These are phyloP conservation scores for Pelagia noctiluca DNA, from an alignment of 30 jellyfish, hydroid and myxozoan genomes.

Conservation along the genomic window DNA sequence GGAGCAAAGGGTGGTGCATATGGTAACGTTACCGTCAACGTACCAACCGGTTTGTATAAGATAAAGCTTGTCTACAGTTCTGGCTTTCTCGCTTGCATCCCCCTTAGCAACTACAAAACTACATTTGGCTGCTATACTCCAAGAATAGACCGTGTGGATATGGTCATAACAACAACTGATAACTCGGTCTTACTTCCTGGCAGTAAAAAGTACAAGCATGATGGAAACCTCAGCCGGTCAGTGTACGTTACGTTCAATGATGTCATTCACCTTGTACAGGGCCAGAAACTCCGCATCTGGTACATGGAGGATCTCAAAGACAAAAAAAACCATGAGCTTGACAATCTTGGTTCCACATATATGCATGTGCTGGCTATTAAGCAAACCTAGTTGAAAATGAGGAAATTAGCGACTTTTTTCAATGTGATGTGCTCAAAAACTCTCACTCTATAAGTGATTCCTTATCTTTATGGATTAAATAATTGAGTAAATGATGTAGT, in stretches of 20 bases:
- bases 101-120: not conserved
- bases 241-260: constrained; percentile 53
- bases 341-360: constrained; percentile 21
- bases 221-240: constrained; percentile 50
- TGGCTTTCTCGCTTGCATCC: constrained; percentile 54
- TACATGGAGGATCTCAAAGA: constrained; percentile 48
- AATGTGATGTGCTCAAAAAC: too few relatives aligned
- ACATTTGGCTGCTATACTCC: constrained; percentile 40
- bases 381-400: too few relatives aligned
- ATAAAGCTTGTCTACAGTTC: constrained; percentile 21
- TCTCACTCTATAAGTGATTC: too few relatives aligned
- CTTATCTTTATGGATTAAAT: too few relatives aligned
- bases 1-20: constrained; percentile 21
- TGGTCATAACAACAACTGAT: constrained; percentile 40
- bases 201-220: constrained; percentile 35
- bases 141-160: constrained; percentile 25
- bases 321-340: not conserved
- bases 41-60: constrained; percentile 51
- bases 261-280: constrained; percentile 29
- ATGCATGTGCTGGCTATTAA: constrained; percentile 25
- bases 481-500: too few relatives aligned
- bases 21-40: constrained; percentile 32
- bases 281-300: constrained; percentile 62
- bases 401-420: too few relatives aligned
- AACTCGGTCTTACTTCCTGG: constrained; percentile 64